Percentiles rank a stretch among this genome's conserved stretches.
Conservation (phyloP, 2,113 vertebrate genomes). For the Oncorhynchus tshawytscha region DNA sequence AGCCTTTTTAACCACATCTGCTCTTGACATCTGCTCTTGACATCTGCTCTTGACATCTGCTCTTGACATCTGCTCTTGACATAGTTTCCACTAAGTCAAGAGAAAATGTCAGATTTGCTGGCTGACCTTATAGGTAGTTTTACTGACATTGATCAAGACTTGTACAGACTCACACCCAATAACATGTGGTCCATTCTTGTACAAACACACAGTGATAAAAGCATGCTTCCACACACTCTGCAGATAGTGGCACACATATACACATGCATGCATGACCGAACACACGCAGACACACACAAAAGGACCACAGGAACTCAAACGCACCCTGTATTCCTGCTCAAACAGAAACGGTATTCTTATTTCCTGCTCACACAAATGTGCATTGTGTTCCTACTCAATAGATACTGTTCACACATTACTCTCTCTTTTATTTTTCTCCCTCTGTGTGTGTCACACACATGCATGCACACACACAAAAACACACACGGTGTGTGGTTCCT, state of each 20-base stretch:
- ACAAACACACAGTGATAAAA: neutral
- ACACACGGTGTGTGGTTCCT: neutral
- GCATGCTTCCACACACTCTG: neutral
- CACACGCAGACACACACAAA: slow-evolving; percentile 5
- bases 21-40: no score
- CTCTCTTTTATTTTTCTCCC: no score
- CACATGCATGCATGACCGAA: neutral
- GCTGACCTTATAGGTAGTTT: neutral
- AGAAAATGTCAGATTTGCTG: neutral
- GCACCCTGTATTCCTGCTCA: no score
- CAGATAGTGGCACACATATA: neutral
- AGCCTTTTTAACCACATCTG: neutral
- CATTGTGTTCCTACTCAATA: neutral
- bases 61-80: no score
- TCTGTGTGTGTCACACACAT: neutral
- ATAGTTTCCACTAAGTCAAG: neutral
- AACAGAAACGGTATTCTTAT: no score
- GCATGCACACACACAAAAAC: slow-evolving; percentile 8
- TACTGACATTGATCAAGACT: neutral
- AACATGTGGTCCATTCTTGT: neutral
- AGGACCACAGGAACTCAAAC: no score
- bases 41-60: no score
- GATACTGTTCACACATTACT: no score
- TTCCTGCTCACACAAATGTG: neutral
- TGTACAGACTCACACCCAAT: slow-evolving; percentile 11